These are phyloP conservation scores for Leiothrix lutea DNA, from an alignment of 2,113 vertebrate genomes.

Conservation along the genomic window DNA sequence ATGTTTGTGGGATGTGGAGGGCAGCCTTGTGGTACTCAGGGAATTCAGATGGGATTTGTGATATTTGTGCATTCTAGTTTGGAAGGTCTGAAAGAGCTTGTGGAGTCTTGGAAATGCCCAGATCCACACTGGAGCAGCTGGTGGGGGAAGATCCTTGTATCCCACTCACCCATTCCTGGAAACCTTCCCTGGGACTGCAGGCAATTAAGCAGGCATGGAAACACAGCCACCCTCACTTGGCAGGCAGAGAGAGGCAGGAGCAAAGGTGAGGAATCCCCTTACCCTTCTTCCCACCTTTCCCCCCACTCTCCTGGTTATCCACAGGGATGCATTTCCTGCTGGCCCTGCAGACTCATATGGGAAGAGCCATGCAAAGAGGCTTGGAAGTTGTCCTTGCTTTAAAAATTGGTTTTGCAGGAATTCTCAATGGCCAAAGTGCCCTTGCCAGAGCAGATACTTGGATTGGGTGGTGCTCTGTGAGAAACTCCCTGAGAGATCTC, in stretches of 20 bases:
- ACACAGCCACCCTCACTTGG: background rate
- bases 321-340: background rate
- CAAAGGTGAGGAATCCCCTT: background rate
- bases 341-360: rapidly evolving
- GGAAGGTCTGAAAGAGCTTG: background rate
- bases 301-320: background rate
- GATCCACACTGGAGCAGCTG: background rate
- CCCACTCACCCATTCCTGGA: rapidly evolving
- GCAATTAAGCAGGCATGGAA: background rate
- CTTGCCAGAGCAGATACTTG: background rate
- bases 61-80: background rate
- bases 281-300: background rate
- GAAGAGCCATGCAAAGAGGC: background rate
- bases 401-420: background rate
- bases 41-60: background rate
- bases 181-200: background rate
- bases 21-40: no score
- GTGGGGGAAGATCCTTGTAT: background rate
- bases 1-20: background rate
- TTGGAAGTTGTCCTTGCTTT: background rate
- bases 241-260: rapidly evolving
- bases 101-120: background rate
- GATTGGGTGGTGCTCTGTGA: rapidly evolving
- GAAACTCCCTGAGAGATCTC: background rate
- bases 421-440: background rate